Evolutionary conservation across 2,797 vertebrate genomes (phyloP).

Genomic region (Parambassis ranga): DNA sequence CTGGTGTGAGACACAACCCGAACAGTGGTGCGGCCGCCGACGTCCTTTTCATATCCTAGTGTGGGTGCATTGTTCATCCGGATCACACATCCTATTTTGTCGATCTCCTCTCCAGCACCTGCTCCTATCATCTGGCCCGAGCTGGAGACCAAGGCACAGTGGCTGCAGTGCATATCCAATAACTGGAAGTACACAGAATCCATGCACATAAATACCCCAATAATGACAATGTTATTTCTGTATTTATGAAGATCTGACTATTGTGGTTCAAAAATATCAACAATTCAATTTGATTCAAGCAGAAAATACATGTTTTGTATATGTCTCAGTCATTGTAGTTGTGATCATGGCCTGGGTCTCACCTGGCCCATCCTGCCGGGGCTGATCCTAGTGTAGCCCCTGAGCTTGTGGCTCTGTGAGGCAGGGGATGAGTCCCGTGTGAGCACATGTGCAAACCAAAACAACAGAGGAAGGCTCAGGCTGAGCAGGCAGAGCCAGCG

Average conservation of each 20-base stretch:
- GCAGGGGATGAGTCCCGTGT: conserved; percentile 6
- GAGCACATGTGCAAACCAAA: conserved; percentile 72
- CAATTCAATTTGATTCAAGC: neutral
- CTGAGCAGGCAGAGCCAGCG: conserved; percentile 66
- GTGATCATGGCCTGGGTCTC: neutral
- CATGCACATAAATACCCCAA: neutral
- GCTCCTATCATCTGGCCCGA: conserved; percentile 93
- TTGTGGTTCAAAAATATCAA: too few relatives aligned
- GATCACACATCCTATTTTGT: conserved; percentile 84
- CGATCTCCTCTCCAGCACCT: conserved; percentile 80
- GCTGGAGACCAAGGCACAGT: conserved; percentile 91
- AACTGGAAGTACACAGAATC: too few relatives aligned
- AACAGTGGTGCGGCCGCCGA: conserved; percentile 84
- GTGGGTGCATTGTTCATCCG: conserved; percentile 97
- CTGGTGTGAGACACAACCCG: conserved; percentile 94
- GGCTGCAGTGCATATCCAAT: conserved; percentile 76
- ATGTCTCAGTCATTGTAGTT: neutral
- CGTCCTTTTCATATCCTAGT: conserved; percentile 84
- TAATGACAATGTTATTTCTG: neutral
- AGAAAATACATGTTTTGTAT: neutral
- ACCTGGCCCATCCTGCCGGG: conserved; percentile 56
- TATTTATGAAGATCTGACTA: too few relatives aligned
- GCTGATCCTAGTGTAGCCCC: conserved; percentile 69
- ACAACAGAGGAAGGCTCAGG: conserved; percentile 63
- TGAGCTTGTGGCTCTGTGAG: conserved; percentile 34